Percentiles rank a stretch among this genome's conserved stretches.
These are phyloP conservation scores for Brachylomia viminalis DNA, from an alignment of 2,888 invertebrate species.

Conservation along the genomic window DNA sequence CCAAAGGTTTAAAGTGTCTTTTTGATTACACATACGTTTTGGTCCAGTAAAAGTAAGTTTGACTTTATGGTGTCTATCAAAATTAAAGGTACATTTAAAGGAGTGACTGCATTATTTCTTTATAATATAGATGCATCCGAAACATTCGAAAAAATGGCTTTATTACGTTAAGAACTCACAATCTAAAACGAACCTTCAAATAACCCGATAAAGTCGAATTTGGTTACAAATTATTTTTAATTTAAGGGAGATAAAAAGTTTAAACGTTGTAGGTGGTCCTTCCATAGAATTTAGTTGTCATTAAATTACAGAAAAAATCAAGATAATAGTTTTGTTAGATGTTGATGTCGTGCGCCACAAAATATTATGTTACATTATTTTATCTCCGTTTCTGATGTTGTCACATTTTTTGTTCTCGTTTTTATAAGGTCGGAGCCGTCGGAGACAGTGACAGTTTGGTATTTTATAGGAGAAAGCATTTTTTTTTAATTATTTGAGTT, in stretches of 20 bases:
- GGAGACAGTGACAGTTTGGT: conserved; percentile 6
- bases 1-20: not conserved
- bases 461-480: conserved; percentile 37
- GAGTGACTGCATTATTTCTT: conserved; percentile 78
- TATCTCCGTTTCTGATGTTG: conserved; percentile 54
- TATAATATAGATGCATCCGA: conserved; percentile 62
- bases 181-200: conserved; percentile 18
- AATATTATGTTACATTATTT: conserved; percentile 64
- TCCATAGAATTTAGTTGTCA: conserved; percentile 61
- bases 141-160: conserved; percentile 45
- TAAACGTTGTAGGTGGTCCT: conserved; percentile 69
- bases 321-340: conserved; percentile 65
- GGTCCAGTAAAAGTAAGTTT: conserved; percentile 2
- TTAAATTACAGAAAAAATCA: conserved; percentile 63
- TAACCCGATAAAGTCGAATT: conserved; percentile 16
- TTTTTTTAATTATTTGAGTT: conserved; percentile 13
- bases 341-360: conserved; percentile 57
- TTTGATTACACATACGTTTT: conserved; percentile 6
- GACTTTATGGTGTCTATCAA: conserved; percentile 71
- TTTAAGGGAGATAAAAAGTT: conserved; percentile 42
- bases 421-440: conserved; percentile 4
- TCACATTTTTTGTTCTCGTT: conserved; percentile 56
- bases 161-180: not conserved
- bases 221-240: not conserved
- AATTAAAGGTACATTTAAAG: conserved; percentile 75